Conservation (phyloP, 2,797 vertebrate species). For the Acanthiza pusilla region DNA sequence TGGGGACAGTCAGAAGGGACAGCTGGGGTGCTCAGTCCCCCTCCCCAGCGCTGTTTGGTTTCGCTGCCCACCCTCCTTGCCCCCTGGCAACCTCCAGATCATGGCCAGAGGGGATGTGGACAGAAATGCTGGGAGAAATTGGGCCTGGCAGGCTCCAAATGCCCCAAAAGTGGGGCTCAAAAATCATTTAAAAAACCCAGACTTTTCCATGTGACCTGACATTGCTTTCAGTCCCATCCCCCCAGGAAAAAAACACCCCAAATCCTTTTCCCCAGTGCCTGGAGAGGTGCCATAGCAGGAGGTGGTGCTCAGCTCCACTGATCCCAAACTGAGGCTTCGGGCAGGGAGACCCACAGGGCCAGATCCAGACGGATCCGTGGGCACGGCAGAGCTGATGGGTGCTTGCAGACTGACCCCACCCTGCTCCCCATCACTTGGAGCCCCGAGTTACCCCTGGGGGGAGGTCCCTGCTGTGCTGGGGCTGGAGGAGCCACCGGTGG, state of each 20-base stretch:
- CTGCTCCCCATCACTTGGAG: rapidly evolving
- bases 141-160: background rate
- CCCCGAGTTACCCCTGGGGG: background rate
- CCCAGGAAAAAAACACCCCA: background rate
- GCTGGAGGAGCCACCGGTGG: background rate
- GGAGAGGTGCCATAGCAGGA: background rate
- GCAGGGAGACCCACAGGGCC: rapidly evolving
- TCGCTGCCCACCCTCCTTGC: background rate
- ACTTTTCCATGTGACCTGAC: background rate
- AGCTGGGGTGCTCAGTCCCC: background rate
- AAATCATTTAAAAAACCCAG: background rate
- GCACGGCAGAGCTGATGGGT: background rate
- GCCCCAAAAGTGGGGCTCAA: background rate
- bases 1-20: background rate
- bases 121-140: background rate
- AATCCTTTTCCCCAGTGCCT: rapidly evolving
- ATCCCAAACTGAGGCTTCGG: background rate
- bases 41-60: background rate
- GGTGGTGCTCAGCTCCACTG: background rate
- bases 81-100: background rate
- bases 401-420: background rate
- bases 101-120: rapidly evolving
- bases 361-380: rapidly evolving
- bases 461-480: background rate
- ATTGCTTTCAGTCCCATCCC: background rate